phyloP scores from a whole-genome alignment of 92 coral and sea anemone species.

The Pocillopora meandrina region DNA sequence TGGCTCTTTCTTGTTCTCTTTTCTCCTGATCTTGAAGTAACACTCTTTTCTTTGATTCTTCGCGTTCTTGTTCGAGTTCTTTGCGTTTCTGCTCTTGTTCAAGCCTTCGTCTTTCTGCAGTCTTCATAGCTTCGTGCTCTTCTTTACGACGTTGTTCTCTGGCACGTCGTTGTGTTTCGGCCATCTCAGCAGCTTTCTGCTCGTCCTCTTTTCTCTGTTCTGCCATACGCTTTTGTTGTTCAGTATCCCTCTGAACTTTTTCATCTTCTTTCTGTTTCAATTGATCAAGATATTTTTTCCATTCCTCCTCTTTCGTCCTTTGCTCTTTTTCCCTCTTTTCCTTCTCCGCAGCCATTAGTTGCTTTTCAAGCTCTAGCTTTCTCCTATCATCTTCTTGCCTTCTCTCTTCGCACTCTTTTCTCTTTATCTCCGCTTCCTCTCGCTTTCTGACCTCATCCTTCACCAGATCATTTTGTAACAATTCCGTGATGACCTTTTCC shows the following conservation, averaged over 20 bases:
- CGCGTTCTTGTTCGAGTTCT: slow-evolving; percentile 38
- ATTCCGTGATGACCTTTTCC: slow-evolving; percentile 52
- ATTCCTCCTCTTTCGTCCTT: slow-evolving; percentile 50
- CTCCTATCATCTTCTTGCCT: slow-evolving; percentile 49
- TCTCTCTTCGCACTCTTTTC: slow-evolving; percentile 37
- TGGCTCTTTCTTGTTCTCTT: slow-evolving; percentile 49
- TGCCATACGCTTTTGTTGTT: slow-evolving; percentile 34
- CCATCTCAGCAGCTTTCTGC: slow-evolving; percentile 48
- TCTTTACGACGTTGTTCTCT: slow-evolving; percentile 48
- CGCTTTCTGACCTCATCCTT: slow-evolving; percentile 55
- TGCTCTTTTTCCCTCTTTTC: slow-evolving; percentile 56
- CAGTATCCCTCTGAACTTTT: slow-evolving; percentile 23
- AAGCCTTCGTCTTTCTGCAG: slow-evolving; percentile 39
- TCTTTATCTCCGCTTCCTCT: slow-evolving; percentile 49
- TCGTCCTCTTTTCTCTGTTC: slow-evolving; percentile 41
- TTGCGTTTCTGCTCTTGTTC: slow-evolving; percentile 55
- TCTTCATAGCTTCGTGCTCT: slow-evolving; percentile 53
- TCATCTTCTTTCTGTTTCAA: slow-evolving; percentile 47
- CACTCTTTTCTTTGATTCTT: slow-evolving; percentile 50
- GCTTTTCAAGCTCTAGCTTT: slow-evolving; percentile 56
- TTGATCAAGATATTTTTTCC: slow-evolving; percentile 30
- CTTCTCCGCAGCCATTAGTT: slow-evolving; percentile 53
- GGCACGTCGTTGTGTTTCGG: slow-evolving; percentile 35
- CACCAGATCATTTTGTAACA: slow-evolving; percentile 37
- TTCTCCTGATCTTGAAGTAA: slow-evolving; percentile 53